phyloP scores from a whole-genome alignment of 2,797 vertebrate genomes.

The Taenioides sp. region DNA sequence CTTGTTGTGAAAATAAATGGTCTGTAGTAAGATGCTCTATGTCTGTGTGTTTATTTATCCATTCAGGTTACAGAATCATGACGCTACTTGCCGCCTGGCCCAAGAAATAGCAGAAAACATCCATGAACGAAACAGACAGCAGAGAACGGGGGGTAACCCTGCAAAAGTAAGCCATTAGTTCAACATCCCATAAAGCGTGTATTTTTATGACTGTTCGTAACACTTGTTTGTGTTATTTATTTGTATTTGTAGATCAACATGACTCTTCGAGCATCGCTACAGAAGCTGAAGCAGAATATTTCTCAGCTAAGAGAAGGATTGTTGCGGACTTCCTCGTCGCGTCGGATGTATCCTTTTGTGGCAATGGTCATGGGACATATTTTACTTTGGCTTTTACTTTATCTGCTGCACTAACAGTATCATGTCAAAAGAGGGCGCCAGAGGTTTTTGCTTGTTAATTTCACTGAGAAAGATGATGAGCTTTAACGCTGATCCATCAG shows the following conservation, averaged over 20 bases:
- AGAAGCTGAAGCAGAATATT: conserved; percentile 90
- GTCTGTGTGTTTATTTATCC: not conserved
- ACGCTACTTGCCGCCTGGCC: conserved; percentile 86
- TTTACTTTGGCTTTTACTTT: not conserved
- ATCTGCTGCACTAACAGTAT: conserved; percentile 10
- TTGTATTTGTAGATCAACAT: conserved; percentile 81
- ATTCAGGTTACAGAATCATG: conserved; percentile 86
- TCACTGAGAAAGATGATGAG: too few relatives aligned
- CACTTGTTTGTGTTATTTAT: not conserved
- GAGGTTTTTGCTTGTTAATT: conserved; percentile 22
- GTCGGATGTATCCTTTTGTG: conserved; percentile 86
- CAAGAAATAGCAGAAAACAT: conserved; percentile 93
- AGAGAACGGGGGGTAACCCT: conserved; percentile 88
- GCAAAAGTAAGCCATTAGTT: conserved; percentile 79
- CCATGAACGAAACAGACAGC: conserved; percentile 86
- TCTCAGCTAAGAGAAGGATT: conserved; percentile 86
- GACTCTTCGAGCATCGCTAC: conserved; percentile 84
- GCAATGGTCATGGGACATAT: conserved; percentile 33
- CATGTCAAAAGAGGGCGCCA: conserved; percentile 62
- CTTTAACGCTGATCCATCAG: conserved; percentile 71
- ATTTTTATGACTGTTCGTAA: not conserved
- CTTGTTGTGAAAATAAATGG: too few relatives aligned
- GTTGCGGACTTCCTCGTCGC: conserved; percentile 83
- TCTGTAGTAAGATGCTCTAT: too few relatives aligned
- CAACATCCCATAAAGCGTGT: not conserved